A percentile compares a stretch with the other conserved stretches of the same genome.
Conservation (phyloP, 2,797 vertebrate genomes). For the Diceros bicornis region DNA sequence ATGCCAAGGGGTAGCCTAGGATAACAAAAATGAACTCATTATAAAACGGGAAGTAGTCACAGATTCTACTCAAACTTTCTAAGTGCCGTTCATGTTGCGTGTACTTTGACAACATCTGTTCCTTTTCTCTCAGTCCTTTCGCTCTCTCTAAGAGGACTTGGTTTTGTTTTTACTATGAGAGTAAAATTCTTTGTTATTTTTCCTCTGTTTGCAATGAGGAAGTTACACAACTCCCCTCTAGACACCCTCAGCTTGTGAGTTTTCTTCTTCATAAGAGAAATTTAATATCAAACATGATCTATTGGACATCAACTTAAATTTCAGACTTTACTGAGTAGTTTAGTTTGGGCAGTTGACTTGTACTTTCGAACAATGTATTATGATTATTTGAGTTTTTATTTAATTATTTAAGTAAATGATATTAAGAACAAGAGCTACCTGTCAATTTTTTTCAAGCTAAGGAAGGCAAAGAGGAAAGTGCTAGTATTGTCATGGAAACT, state of each 20-base stretch:
- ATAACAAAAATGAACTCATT: neutral
- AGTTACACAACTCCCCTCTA: neutral
- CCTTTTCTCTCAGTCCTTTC: neutral
- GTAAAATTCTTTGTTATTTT: neutral
- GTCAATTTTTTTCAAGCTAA: neutral
- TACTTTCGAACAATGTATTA: neutral
- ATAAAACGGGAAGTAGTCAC: neutral
- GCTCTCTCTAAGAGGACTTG: neutral
- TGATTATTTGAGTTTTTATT: neutral
- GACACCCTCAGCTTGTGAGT: neutral
- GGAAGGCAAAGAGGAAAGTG: conserved; percentile 17
- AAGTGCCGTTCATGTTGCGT: neutral
- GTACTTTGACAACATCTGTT: neutral
- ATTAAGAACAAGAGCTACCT: neutral
- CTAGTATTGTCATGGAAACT: conserved; percentile 29
- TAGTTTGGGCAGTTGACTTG: neutral
- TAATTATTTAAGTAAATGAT: neutral
- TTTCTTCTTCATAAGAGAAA: neutral
- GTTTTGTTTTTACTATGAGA: neutral
- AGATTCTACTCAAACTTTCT: neutral
- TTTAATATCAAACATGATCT: neutral
- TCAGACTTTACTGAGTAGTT: neutral
- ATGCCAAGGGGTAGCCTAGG: neutral
- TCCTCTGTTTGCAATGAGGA: neutral
- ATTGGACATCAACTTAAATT: neutral